Conservation (phyloP, 1,140 invertebrate genomes). For the Bombus sibiricus region DNA sequence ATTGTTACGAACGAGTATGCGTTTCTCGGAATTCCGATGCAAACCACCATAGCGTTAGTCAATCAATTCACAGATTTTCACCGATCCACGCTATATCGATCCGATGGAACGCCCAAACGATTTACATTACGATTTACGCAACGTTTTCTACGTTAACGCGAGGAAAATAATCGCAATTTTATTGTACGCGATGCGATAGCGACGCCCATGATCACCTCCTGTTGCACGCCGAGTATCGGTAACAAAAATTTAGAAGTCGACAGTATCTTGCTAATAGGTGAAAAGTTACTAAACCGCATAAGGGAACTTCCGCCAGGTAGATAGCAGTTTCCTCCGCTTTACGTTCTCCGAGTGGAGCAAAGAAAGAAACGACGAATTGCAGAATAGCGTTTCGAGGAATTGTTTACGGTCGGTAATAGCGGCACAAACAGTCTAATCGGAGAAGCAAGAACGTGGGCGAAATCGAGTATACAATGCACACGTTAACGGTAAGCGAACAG, state of each 20-base stretch:
- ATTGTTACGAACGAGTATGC: neutral
- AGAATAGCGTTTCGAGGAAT: neutral
- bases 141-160: neutral
- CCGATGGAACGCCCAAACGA: neutral
- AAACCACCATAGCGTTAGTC: neutral
- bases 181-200: no score
- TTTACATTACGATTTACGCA: no score
- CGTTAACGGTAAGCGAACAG: slow-evolving; percentile 42
- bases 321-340: no score
- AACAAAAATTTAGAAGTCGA: neutral
- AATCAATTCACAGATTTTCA: slow-evolving; percentile 23
- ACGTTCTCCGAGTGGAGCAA: neutral
- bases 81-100: neutral
- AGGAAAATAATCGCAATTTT: neutral
- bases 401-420: slow-evolving; percentile 17
- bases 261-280: neutral
- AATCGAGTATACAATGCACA: slow-evolving; percentile 23
- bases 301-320: neutral
- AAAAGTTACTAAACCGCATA: neutral
- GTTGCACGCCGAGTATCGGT: neutral
- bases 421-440: slow-evolving; percentile 27
- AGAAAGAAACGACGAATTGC: neutral
- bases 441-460: slow-evolving; percentile 20
- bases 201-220: no score
- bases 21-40: slow-evolving; percentile 5